Evolutionary conservation across 1,140 invertebrate genomes (phyloP), one percentile per base, ranked within the genome.

Genomic region (Hydropsyche tenuis): DNA sequence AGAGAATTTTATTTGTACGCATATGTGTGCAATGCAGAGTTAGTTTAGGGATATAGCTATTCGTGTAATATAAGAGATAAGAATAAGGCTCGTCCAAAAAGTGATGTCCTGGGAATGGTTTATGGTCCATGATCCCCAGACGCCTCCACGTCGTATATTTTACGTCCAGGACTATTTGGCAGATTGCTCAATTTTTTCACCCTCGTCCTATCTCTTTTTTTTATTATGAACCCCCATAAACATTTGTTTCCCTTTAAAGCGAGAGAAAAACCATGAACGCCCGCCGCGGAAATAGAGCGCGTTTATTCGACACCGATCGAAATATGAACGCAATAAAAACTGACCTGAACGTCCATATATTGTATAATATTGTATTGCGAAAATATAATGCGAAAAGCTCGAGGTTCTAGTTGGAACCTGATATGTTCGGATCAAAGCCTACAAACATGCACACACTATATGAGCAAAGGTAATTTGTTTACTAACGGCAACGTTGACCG

Each of bases 61-160:
- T 43, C 30, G 27, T 65, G 30, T 65, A 43, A 45, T 42, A 65
- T 43, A 20, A 42, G 30, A 65, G 63, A 65, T 65, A 65, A 23
- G 30, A 65, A 65, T 25, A 45, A 42, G 63, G 30, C 30, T 65
- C 63, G 56, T 60, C 56, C 22, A 25, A 16, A 45, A 45, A 65
- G 30, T 65, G 63, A 65, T 65, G 63, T 37, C 63, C n/a, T 11
- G 63, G 63, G 63, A 65, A 65, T 43, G 63, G 63, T 65, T 65
- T 65, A 65, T 65, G 42, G 63, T 45, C 37, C 63, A 65, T 42
- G 63, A 65, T 65, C 63, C 63, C 63, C 30, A 65, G 63, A 65
- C 63, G 63, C 63, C 42, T 65, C 11, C 12, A 65, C 63, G 20
- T 65, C 63, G 63, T 65, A 65, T 65, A 65, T 65, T 65, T 65